These are phyloP conservation scores for Syngnathus floridae DNA, from an alignment of 2,113 vertebrate genomes.

Conservation along the genomic window DNA sequence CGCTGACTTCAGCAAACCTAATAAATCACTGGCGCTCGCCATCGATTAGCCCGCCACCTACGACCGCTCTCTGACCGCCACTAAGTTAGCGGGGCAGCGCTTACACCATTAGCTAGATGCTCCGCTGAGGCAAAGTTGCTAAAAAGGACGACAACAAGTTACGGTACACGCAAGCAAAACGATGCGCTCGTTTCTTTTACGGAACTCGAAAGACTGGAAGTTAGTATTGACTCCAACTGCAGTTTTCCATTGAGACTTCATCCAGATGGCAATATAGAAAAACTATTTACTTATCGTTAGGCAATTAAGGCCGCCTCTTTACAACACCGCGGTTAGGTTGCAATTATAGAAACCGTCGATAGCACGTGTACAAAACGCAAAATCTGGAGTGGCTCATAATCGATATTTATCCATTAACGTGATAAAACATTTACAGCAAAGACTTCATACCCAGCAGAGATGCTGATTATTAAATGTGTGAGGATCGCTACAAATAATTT, in stretches of 20 bases:
- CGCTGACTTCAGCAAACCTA: constrained; percentile 5
- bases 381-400: neutral
- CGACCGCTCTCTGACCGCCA: neutral
- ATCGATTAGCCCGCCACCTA: constrained; percentile 11
- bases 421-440: too few relatives aligned
- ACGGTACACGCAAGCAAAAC: constrained; percentile 26
- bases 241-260: neutral
- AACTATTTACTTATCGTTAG: neutral
- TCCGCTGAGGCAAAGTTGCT: neutral
- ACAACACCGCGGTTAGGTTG: neutral
- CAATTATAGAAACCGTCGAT: constrained; percentile 1
- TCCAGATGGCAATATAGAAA: neutral
- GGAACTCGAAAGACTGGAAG: neutral
- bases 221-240: neutral
- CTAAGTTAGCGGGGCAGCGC: neutral
- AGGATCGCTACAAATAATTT: too few relatives aligned
- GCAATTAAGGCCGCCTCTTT: neutral
- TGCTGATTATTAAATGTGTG: too few relatives aligned
- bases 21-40: constrained; percentile 8
- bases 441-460: too few relatives aligned
- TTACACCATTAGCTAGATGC: neutral
- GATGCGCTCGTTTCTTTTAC: neutral
- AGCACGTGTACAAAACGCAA: neutral
- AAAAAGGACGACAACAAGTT: constrained; percentile 42
- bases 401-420: too few relatives aligned